Percentiles rank a stretch among this genome's conserved stretches.
Conservation (phyloP, 2,797 vertebrate genomes). For the Arctocebus calabarensis region DNA sequence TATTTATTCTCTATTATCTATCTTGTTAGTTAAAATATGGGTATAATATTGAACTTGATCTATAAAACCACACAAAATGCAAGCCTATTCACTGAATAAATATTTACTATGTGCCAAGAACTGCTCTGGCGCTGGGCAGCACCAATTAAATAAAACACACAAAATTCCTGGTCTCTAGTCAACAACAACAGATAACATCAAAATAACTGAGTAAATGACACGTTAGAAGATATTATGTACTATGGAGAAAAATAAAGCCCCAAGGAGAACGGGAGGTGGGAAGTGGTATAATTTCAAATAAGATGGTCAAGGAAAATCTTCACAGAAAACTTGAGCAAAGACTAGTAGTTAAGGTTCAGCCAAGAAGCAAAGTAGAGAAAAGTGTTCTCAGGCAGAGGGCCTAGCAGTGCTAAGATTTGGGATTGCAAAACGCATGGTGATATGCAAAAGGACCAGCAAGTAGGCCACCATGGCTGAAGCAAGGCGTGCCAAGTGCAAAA, state of each 20-base stretch:
- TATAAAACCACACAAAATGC: not conserved
- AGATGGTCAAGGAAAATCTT: not conserved
- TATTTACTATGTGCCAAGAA: not conserved
- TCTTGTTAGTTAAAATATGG: not conserved
- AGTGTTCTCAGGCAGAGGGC: not conserved
- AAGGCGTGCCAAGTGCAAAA: rapidly evolving
- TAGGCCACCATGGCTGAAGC: not conserved
- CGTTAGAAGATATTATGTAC: not conserved
- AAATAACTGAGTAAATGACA: not conserved
- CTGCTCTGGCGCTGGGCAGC: not conserved
- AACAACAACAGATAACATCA: not conserved
- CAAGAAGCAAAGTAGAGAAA: not conserved
- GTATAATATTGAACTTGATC: not conserved
- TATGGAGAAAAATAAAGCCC: not conserved
- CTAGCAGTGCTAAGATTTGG: rapidly evolving
- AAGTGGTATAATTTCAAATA: not conserved
- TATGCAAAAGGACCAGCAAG: not conserved
- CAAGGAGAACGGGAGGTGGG: not conserved
- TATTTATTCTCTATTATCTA: not conserved
- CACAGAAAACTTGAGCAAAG: not conserved
- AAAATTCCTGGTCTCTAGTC: not conserved
- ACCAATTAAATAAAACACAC: not conserved
- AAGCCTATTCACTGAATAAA: not conserved
- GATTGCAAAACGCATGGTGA: not conserved
- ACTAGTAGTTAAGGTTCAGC: not conserved